Percentiles rank a stretch among this genome's conserved stretches.
Conservation (phyloP, 1,140 invertebrate genomes). For the Trigoniulus corallinus region DNA sequence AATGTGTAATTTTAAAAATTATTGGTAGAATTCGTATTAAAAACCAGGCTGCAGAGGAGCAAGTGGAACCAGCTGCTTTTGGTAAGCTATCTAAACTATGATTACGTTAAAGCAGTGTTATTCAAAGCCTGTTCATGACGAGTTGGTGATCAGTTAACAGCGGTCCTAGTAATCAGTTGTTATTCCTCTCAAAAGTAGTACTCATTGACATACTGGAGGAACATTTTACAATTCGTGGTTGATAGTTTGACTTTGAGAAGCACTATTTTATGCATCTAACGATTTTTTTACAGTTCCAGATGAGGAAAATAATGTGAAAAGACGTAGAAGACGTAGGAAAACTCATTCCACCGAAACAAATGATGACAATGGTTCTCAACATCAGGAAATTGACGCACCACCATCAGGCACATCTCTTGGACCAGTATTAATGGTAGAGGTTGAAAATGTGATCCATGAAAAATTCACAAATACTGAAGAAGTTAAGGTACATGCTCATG, state of each 20-base stretch:
- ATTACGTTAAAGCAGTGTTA: no score
- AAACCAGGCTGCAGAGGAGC: slow-evolving; percentile 15
- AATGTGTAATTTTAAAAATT: slow-evolving; percentile 4
- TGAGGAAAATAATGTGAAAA: slow-evolving; percentile 10
- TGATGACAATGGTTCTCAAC: background rate
- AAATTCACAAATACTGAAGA: slow-evolving; percentile 83
- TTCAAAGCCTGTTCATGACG: no score
- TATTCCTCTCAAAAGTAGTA: no score
- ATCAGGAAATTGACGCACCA: no score
- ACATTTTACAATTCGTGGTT: no score
- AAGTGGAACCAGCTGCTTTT: slow-evolving; percentile 16
- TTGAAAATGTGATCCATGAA: slow-evolving; percentile 82
- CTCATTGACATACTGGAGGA: no score
- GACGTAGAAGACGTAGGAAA: slow-evolving; percentile 6
- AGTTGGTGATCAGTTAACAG: no score
- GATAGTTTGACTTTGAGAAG: background rate
- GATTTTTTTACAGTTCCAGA: background rate
- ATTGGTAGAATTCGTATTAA: slow-evolving; percentile 14
- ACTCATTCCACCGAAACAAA: background rate
- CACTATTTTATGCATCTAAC: background rate
- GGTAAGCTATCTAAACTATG: no score
- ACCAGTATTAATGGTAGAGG: slow-evolving; percentile 74
- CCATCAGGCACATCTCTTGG: slow-evolving; percentile 15
- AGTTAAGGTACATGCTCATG: slow-evolving; percentile 46
- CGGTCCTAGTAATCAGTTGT: no score